Evolutionary conservation across 2,888 invertebrate species (phyloP).

Genomic region (Caprella mutica): DNA sequence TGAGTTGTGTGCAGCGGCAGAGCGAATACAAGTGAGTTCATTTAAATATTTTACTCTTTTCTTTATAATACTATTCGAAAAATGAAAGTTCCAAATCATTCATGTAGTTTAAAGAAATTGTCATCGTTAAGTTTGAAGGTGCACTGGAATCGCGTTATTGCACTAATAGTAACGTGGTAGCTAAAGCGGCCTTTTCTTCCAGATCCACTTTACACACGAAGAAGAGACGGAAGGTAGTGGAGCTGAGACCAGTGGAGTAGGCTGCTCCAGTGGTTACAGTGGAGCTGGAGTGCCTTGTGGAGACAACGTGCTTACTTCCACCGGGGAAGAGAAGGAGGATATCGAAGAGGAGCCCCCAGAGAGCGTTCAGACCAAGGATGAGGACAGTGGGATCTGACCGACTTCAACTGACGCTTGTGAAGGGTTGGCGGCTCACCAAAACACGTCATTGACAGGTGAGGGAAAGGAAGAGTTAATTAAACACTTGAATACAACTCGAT

Average conservation of each 20-base stretch:
- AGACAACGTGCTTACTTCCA: background rate
- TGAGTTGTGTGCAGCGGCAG: constrained; percentile 31
- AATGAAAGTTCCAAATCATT: no score
- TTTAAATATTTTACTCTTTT: no score
- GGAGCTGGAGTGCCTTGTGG: background rate
- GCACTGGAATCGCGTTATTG: no score
- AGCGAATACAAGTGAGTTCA: constrained; percentile 30
- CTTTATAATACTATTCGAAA: no score
- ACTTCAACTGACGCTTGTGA: constrained; percentile 23
- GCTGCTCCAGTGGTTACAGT: constrained; percentile 6
- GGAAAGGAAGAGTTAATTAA: no score
- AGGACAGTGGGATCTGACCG: constrained; percentile 15
- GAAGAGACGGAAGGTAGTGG: constrained; percentile 25
- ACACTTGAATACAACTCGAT: no score
- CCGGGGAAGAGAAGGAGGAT: background rate
- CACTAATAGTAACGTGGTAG: no score
- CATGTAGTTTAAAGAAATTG: no score
- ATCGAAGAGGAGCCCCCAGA: constrained; percentile 7
- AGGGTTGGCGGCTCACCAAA: no score
- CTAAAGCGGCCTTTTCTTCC: no score
- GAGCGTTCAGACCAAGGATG: constrained; percentile 5
- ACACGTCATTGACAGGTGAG: no score
- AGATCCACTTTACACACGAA: constrained; percentile 32
- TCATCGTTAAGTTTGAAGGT: no score
- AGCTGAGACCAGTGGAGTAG: constrained; percentile 3